A percentile compares a stretch with the other conserved stretches of the same genome.
Evolutionary conservation across 2,113 vertebrate species (phyloP).

Genomic region (Scatophagus argus): DNA sequence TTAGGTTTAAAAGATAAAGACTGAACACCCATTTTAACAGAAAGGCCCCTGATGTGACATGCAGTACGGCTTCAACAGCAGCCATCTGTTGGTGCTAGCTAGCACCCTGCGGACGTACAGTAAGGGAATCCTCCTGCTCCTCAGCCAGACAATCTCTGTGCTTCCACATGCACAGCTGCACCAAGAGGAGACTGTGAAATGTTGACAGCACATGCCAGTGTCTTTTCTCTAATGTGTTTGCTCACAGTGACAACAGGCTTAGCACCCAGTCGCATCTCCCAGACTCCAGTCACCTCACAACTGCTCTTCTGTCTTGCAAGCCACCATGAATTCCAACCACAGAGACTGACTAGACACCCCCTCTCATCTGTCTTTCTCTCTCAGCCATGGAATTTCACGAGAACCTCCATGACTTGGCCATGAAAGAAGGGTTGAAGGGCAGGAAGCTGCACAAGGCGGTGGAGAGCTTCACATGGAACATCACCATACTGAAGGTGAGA

Average conservation of each 20-base stretch:
- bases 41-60: no score
- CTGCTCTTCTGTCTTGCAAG: constrained; percentile 23
- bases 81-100: neutral
- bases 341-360: neutral
- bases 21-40: no score
- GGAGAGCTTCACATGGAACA: constrained; percentile 99
- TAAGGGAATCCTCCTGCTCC: neutral
- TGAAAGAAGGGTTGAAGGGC: constrained; percentile 95
- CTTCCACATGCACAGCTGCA: neutral
- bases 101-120: neutral
- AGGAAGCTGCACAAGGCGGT: constrained; percentile 94
- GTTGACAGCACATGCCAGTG: constrained; percentile 32
- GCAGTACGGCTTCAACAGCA: neutral
- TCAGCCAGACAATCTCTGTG: neutral
- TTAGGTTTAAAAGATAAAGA: no score
- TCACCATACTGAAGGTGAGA: constrained; percentile 96
- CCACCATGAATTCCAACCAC: neutral
- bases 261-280: constrained; percentile 8
- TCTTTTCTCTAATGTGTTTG: constrained; percentile 39
- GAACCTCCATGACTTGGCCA: constrained; percentile 91
- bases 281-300: constrained; percentile 25
- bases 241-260: constrained; percentile 41
- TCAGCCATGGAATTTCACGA: constrained; percentile 97
- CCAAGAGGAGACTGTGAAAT: constrained; percentile 32
- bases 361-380: neutral